These are phyloP conservation scores for Morbakka virulenta DNA, from an alignment of 30 jellyfish, hydroid and myxozoan species.

Conservation along the genomic window DNA sequence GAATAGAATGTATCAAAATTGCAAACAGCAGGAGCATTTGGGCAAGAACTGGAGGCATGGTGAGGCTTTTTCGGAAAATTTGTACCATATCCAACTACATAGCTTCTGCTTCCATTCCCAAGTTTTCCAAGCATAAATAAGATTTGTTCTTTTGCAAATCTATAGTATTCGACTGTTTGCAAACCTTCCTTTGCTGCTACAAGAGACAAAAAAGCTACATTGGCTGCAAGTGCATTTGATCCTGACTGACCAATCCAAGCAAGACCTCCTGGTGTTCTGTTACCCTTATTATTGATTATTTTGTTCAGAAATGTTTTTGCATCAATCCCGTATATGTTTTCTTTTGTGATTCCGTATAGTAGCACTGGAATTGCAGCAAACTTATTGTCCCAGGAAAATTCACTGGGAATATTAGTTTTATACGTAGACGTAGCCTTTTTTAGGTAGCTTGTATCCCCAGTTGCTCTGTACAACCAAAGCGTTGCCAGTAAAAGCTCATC, in stretches of 20 bases:
- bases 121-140: constrained; percentile 52
- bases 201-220: constrained; percentile 68
- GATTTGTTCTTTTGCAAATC: constrained; percentile 63
- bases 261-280: constrained; percentile 59
- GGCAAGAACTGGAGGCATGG: constrained; percentile 64
- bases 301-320: constrained; percentile 46
- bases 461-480: constrained; percentile 69
- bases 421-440: constrained; percentile 41
- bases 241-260: constrained; percentile 75
- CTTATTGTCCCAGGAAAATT: constrained; percentile 84
- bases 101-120: constrained; percentile 61
- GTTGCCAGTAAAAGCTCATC: constrained; percentile 81
- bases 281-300: constrained; percentile 2
- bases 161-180: constrained; percentile 1
- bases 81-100: constrained; percentile 69
- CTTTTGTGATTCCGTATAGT: constrained; percentile 38
- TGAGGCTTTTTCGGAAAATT: constrained; percentile 72
- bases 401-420: constrained; percentile 9
- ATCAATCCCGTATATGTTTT: constrained; percentile 5
- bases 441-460: constrained; percentile 33
- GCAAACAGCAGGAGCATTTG: constrained; percentile 52
- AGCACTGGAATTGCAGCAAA: constrained; percentile 60
- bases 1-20: constrained; percentile 28
- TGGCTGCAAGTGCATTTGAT: constrained; percentile 75
- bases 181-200: constrained; percentile 43